These are phyloP conservation scores for Thecophora atra DNA, from an alignment of 2,888 invertebrate genomes.

Conservation along the genomic window DNA sequence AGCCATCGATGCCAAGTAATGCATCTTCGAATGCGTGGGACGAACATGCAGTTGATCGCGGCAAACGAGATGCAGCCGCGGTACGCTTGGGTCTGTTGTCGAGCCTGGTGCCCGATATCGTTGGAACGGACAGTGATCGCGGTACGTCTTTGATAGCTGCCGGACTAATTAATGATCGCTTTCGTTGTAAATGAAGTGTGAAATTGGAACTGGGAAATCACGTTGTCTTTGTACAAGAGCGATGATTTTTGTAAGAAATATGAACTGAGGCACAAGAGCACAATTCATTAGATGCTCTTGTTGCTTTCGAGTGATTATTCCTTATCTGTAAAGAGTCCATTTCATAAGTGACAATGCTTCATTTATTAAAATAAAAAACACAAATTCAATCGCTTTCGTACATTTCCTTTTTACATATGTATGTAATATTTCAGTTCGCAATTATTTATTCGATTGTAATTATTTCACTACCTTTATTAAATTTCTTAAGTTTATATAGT, in stretches of 20 bases:
- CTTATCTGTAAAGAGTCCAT: background rate
- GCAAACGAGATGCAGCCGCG: slow-evolving; percentile 47
- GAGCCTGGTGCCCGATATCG: slow-evolving; percentile 39
- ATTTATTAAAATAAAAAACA: no score
- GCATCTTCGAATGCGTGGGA: background rate
- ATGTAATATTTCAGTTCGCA: no score
- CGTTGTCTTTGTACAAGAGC: background rate
- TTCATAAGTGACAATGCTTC: no score
- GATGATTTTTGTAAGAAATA: background rate
- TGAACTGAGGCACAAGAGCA: background rate
- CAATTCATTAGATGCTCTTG: background rate
- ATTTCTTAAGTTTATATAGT: no score
- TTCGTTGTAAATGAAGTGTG: slow-evolving; percentile 25
- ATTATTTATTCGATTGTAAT: no score
- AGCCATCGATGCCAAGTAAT: slow-evolving; percentile 25
- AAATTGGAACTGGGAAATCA: slow-evolving; percentile 13
- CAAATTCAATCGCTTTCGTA: no score
- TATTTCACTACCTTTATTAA: no score
- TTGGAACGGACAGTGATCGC: slow-evolving; percentile 37
- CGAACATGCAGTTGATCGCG: slow-evolving; percentile 46
- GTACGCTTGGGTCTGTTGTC: slow-evolving; percentile 35
- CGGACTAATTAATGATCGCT: slow-evolving; percentile 4
- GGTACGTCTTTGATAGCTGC: slow-evolving; percentile 14
- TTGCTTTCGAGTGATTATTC: background rate
- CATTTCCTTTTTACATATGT: no score